Evolutionary conservation across 2,888 invertebrate species (phyloP).

Genomic region (Belgica antarctica): DNA sequence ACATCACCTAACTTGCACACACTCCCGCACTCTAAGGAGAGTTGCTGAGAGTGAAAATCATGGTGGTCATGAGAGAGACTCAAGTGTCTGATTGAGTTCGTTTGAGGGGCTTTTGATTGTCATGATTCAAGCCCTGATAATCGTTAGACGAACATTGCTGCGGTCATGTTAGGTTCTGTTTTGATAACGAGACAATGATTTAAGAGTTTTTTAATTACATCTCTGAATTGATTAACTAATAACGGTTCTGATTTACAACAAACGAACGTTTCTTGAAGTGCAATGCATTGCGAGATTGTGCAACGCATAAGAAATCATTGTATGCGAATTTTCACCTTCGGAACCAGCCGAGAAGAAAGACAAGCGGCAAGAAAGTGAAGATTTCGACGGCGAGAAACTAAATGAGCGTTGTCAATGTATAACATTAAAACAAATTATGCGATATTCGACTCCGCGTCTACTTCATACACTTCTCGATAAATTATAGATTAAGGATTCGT

Average conservation of each 20-base stretch:
- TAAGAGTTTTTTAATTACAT: slow-evolving; percentile 30
- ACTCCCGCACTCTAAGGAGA: too few species aligned
- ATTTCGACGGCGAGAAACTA: slow-evolving; percentile 11
- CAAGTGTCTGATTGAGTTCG: background rate
- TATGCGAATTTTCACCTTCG: slow-evolving; percentile 41
- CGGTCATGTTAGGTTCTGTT: background rate
- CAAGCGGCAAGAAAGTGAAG: slow-evolving; percentile 16
- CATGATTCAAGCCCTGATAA: slow-evolving; percentile 11
- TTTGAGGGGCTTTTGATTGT: background rate
- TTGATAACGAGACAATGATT: slow-evolving; percentile 28
- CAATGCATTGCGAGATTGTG: slow-evolving; percentile 15
- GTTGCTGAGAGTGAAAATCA: background rate
- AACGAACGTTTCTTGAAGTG: slow-evolving; percentile 21
- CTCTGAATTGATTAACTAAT: background rate
- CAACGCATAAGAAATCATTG: slow-evolving; percentile 1
- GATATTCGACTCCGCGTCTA: slow-evolving; percentile 1
- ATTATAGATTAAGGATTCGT: slow-evolving; percentile 36
- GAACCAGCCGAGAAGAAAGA: slow-evolving; percentile 39
- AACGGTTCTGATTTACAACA: background rate
- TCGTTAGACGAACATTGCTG: background rate
- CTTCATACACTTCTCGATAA: slow-evolving; percentile 25
- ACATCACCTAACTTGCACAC: too few species aligned
- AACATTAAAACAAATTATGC: slow-evolving; percentile 42
- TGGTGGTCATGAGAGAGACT: slow-evolving; percentile 8
- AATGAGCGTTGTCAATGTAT: slow-evolving; percentile 35